Base-by-base conservation (phyloP, 2,113 vertebrate species). In the Dicerorhinus sumatrensis region DNA sequence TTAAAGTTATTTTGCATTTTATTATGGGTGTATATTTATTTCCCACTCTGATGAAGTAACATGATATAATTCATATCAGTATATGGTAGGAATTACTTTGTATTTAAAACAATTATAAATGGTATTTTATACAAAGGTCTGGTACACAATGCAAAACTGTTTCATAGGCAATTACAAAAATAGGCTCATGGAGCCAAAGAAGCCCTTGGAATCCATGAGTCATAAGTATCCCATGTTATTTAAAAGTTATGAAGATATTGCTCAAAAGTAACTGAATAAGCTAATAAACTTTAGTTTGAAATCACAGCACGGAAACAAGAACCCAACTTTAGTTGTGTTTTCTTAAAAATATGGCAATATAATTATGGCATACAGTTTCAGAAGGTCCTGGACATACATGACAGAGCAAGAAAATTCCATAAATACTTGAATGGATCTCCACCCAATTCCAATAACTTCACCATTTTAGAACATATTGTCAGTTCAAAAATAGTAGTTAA, bases 41-140 rank as follows among this genome's bases (percentile, higher is more conserved):
- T 85, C 29, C n/a, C 27, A 72, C 21, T 93, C 14, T 84, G 83
- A 70, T 95, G 33, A 90, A 80, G n/a, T 72, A 36, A 5, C 42
- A 9, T 77, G 21, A 16, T 73, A 54, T 67, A 42, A 87, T 58
- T 95, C 27, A 89, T 9, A 73, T 69, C 39, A 92, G 39, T 72
- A 77, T 12, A 76, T 67, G 72, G 81, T 25, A 90, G 39, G 12
- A 96, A 89, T 56, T 69, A 39, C 79, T 96, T 83, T 83, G 14
- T 82, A 81, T 79, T 94, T 70, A 42, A 83, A 98, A 80, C 12
- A 51, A 84, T 62, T 77, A 51, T 12, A 86, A 85, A 48, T n/a
- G 5, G 0, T 16, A 83, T 72, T 92, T 76, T 62, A 83, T 70
- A 73, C 3, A 70, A 33, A 92, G 62, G 16, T 75, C 20, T 94